Conservation (phyloP, 2,797 vertebrate genomes). For the Coregonus sp. region DNA sequence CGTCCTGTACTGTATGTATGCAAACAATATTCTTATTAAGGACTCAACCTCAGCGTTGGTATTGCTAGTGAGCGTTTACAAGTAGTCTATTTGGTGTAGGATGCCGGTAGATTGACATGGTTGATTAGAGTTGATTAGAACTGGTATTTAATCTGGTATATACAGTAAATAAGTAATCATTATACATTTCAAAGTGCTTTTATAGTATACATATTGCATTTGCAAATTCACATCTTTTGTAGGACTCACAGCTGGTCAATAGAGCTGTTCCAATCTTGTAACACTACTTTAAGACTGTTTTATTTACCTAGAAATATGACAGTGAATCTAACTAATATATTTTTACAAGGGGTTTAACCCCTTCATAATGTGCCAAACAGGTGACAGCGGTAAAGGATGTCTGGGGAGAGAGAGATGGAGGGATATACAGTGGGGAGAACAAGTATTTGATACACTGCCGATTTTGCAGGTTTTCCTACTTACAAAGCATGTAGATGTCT, state of each 20-base stretch:
- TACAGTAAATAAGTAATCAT: not conserved
- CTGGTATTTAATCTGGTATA: not conserved
- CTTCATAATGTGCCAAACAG: slow-evolving; percentile 38
- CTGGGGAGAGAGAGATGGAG: slow-evolving; percentile 34
- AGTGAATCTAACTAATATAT: slow-evolving; percentile 30
- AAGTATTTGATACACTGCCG: no score
- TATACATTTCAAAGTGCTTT: not conserved
- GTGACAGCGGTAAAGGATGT: slow-evolving; percentile 44
- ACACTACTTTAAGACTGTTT: not conserved
- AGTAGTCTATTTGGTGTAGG: not conserved
- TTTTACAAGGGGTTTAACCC: slow-evolving; percentile 34
- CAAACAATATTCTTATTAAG: not conserved
- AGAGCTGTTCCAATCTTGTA: not conserved
- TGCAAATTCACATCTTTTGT: not conserved
- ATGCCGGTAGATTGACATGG: not conserved
- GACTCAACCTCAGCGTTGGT: not conserved
- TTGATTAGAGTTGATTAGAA: not conserved
- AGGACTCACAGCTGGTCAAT: not conserved
- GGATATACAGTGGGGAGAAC: not conserved
- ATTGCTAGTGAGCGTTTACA: no score
- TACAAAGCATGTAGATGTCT: no score
- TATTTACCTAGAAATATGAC: slow-evolving; percentile 15
- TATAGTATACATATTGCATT: not conserved
- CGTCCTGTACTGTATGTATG: not conserved
- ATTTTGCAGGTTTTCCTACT: no score